These are phyloP conservation scores for Uria aalge DNA, from an alignment of 2,113 vertebrate species.

Conservation along the genomic window DNA sequence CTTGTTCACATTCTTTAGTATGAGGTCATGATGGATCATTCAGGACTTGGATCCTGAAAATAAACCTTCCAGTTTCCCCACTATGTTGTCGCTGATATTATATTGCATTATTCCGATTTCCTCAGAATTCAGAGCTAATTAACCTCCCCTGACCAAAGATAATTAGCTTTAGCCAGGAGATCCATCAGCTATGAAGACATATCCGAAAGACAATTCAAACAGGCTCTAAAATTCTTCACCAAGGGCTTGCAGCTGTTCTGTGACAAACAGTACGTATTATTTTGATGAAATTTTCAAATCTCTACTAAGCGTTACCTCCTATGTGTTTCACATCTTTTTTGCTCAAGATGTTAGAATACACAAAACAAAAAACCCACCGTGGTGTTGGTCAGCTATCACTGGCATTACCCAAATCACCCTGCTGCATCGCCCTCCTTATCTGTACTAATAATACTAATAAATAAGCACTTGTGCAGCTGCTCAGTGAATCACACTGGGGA, in stretches of 20 bases:
- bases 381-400: background rate
- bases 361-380: background rate
- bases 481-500: background rate
- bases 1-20: background rate
- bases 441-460: background rate
- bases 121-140: background rate
- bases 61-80: background rate
- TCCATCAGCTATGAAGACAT: background rate
- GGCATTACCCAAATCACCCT: background rate
- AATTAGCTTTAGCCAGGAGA: background rate
- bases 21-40: background rate
- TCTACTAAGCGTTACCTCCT: background rate
- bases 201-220: background rate
- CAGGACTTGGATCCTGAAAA: background rate
- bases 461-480: background rate
- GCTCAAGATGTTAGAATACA: background rate
- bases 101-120: background rate
- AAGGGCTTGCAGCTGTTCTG: background rate
- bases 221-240: background rate
- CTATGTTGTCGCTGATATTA: accelerated
- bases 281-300: background rate
- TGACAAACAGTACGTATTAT: background rate
- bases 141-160: background rate
- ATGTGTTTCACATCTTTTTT: background rate
- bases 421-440: background rate